Percentiles rank a stretch among this genome's conserved stretches.
phyloP scores from a whole-genome alignment of 2,888 invertebrate genomes.

The Chloroclystis v-ata region DNA sequence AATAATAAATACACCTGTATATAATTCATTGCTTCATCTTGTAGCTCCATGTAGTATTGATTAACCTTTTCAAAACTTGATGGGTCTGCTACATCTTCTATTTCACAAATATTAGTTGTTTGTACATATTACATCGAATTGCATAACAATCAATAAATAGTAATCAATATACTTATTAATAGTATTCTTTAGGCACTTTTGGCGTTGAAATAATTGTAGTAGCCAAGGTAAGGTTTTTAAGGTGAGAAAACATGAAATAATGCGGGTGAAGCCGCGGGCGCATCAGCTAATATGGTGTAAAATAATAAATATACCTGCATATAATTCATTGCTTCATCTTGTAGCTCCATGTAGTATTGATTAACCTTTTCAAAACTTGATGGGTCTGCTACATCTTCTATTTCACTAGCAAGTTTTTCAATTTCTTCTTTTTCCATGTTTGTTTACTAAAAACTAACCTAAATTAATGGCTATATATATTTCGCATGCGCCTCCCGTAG shows the following conservation, averaged over 20 bases:
- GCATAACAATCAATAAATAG: no score
- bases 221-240: no score
- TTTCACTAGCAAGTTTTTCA: slow-evolving; percentile 30
- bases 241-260: no score
- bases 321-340: slow-evolving; percentile 48
- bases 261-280: no score
- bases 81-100: slow-evolving; percentile 48
- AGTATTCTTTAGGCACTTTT: no score
- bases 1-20: slow-evolving; percentile 47
- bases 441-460: neutral
- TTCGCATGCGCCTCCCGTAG: neutral
- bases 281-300: neutral
- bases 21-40: slow-evolving; percentile 48
- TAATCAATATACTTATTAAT: no score
- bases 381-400: slow-evolving; percentile 48
- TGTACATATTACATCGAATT: no score
- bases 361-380: slow-evolving; percentile 49
- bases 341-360: slow-evolving; percentile 40
- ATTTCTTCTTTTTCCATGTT: slow-evolving; percentile 21
- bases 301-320: slow-evolving; percentile 47
- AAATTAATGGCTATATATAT: neutral
- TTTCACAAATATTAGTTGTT: no score
- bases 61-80: slow-evolving; percentile 49
- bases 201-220: no score
- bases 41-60: slow-evolving; percentile 40